Base-by-base conservation (phyloP, 2,113 vertebrate species). In the Nestor notabilis region DNA sequence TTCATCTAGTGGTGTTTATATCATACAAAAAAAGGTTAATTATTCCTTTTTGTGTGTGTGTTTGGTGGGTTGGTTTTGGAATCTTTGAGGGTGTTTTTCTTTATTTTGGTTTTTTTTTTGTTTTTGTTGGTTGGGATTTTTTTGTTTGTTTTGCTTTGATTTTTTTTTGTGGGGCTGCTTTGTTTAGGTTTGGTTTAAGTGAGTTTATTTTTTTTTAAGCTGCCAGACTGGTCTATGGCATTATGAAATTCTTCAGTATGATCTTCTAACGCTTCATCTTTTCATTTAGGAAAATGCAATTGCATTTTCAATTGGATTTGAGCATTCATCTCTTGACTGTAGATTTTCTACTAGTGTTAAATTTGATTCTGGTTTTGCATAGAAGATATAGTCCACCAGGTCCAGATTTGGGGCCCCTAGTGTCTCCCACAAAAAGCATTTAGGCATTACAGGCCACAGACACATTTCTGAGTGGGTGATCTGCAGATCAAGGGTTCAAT, bases 341-440 rank as follows among this genome's bases (percentile, higher is more conserved):
- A 90, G 21, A 8, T 77, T 87, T 94, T 87, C n/a, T 53, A 4
- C 25, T 65, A 11, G 11, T 68, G 10, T 83, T 88, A 63, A 81
- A 76, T 50, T 24, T 76, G 16, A 60, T 71, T 83, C 56, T 69
- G 17, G 13, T 85, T 92, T 83, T 72, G 29, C 9, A 4, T 11
- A 76, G n/a, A 0, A 0, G 27, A 58, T 75, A 8, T 43, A 43
- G n/a, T 50, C 15, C 19, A 55, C 33, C 12, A 20, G 4, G 64
- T 84, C 60, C 65, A 58, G 53, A n/a, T 7, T 13, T 71, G 25
- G 28, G 41, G 10, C 10, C 52, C 17, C 17, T 64, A n/a, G 4
- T 17, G 10, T 72, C n/a, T 92, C 27, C 35, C 16, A 35, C 39
- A 37, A 80, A 83, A 70, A 68, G 5, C 9, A 50, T 43, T 72